phyloP scores from a whole-genome alignment of 2,888 invertebrate genomes.

The Sinohyriopsis cumingii region DNA sequence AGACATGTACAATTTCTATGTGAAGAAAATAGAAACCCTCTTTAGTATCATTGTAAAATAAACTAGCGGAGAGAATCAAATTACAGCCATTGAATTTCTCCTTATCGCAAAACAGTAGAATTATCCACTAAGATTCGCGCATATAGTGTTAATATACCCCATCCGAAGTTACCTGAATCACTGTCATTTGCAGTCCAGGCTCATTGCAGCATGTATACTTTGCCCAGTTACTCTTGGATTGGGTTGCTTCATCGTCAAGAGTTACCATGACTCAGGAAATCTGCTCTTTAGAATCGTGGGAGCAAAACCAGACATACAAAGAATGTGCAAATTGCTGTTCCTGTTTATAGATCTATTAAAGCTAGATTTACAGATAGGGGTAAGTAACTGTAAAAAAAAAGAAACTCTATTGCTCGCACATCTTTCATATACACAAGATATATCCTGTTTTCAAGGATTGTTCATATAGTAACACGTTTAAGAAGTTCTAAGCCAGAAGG shows the following conservation, averaged over 20 bases:
- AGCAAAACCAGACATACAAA: constrained; percentile 46
- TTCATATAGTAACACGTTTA: too few species aligned
- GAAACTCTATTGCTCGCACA: not conserved
- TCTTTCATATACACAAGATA: not conserved
- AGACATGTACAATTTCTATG: too few species aligned
- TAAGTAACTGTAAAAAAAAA: constrained; percentile 13
- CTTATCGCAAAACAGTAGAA: too few species aligned
- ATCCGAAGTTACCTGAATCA: too few species aligned
- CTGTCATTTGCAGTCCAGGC: constrained; percentile 22
- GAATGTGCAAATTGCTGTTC: constrained; percentile 42
- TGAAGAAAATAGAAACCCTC: too few species aligned
- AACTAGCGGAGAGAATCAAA: too few species aligned
- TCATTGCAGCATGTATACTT: constrained; percentile 29
- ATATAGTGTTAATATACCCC: too few species aligned
- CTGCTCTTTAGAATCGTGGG: constrained; percentile 57
- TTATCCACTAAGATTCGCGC: too few species aligned
- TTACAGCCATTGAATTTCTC: too few species aligned
- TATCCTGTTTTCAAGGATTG: too few species aligned
- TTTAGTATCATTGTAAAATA: too few species aligned
- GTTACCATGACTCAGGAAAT: constrained; percentile 47
- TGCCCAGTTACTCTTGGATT: constrained; percentile 27
- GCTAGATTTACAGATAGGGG: constrained; percentile 58
- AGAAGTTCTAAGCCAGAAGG: too few species aligned
- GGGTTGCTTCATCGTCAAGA: constrained; percentile 21
- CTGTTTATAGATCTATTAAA: constrained; percentile 48